Evolutionary conservation across 2,797 vertebrate species (phyloP), one percentile per base, ranked within the genome.

Genomic region (Leucoraja ocellata): DNA sequence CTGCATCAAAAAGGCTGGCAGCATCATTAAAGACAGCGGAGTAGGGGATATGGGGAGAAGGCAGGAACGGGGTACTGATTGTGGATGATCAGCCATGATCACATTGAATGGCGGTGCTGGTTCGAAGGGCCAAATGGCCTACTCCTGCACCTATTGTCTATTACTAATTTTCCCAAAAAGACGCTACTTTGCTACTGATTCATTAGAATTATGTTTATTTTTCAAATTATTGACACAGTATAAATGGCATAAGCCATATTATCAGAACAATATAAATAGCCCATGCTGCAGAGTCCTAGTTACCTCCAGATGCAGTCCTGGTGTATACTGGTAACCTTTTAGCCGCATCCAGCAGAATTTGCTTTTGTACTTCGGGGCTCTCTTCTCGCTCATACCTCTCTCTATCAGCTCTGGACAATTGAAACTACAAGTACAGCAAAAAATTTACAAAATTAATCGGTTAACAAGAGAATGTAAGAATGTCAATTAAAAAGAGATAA

Each of bases 351-450:
- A 96, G 92, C 1, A 99, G 97, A 93, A 99, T 98, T 94, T 99
- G 98, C 94, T 98, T 98, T 96, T 99, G 99, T 88, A 96, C 97
- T 93, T 99, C 98, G 0, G 98, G 98, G 93, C 97, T 96, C 94
- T 99, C 98, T 94, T 99, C 99, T 94, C 96, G 97, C 95, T 99
- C 98, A 9, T 98, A 99, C 68, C 97, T 96, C 58, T 99, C 98
- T 94, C 99, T 98, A 95, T 99, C 98, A 1, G 97, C 96, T 91
- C 97, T 99, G 1, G 98, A 98, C 94, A 99, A 97, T 94, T 98
- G 98, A 95, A 98, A 99, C 99, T 99, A 93, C 18, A 95, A 93
- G 80, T 65, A 95, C 54, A 95, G 94, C 46, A 46, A 92, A 73
- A 54, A 74, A 23, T 8, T 4, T 54, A 74, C n/a, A 92, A 92